Evolutionary conservation across 2,113 vertebrate genomes (phyloP).

Genomic region (Ondatra zibethicus): DNA sequence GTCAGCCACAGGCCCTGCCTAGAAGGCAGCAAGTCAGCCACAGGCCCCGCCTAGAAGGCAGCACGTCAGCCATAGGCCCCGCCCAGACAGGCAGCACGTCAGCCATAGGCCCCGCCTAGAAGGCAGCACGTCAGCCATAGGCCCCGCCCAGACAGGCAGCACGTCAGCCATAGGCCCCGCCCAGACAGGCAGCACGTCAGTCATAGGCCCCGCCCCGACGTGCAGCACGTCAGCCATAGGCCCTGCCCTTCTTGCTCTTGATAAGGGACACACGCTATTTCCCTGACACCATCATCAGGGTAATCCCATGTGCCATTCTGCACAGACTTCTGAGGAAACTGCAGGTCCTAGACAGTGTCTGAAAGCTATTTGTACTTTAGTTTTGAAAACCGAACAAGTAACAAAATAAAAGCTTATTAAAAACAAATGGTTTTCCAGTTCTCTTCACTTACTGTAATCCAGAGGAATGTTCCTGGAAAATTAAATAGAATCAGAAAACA

Average conservation of each 20-base stretch:
- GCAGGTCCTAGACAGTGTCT: not conserved
- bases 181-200: too few species aligned
- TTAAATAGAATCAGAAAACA: not conserved
- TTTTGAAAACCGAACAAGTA: conserved; percentile 31
- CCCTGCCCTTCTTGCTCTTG: not conserved
- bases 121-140: too few species aligned
- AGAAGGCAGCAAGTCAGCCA: too few species aligned
- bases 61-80: too few species aligned
- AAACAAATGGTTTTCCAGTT: conserved; percentile 35
- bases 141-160: too few species aligned
- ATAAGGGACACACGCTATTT: not conserved
- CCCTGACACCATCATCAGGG: not conserved
- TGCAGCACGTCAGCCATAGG: not conserved
- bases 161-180: too few species aligned
- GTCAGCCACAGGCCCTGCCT: too few species aligned
- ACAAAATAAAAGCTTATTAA: conserved; percentile 21
- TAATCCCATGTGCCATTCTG: conserved; percentile 2
- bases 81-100: too few species aligned
- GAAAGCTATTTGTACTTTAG: conserved; percentile 29
- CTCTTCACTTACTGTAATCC: conserved; percentile 14
- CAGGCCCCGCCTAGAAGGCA: too few species aligned
- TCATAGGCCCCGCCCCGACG: not conserved
- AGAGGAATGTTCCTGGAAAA: conserved; percentile 12
- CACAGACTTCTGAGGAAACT: not conserved
- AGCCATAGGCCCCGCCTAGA: too few species aligned